A percentile compares a stretch with the other conserved stretches of the same genome.
These are phyloP conservation scores for Zosterops lateralis DNA, from an alignment of 2,113 vertebrate genomes.

Conservation along the genomic window DNA sequence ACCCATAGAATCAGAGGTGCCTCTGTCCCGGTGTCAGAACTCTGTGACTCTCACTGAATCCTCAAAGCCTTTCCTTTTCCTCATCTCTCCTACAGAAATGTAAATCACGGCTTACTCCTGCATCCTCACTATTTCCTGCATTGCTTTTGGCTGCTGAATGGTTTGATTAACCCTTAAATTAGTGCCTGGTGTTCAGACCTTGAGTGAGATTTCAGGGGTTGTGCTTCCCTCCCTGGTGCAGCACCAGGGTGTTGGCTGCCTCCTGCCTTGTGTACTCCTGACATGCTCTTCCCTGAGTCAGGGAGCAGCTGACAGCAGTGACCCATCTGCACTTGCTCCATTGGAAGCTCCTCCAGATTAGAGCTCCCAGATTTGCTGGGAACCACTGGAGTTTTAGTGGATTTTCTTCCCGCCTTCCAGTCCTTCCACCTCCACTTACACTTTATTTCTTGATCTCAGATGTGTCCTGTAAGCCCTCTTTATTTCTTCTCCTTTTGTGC, in stretches of 20 bases:
- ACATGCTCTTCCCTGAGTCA: neutral
- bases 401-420: neutral
- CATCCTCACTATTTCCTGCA: neutral
- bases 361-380: neutral
- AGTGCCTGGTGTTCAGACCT: neutral
- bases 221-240: neutral
- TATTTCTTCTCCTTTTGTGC: neutral
- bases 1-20: neutral
- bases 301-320: neutral
- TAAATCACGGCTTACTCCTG: neutral
- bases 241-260: neutral
- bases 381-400: neutral
- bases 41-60: neutral
- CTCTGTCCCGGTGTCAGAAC: neutral
- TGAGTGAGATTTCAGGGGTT: neutral
- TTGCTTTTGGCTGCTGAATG: neutral
- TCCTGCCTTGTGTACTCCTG: fast-evolving
- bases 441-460: neutral
- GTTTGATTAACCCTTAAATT: neutral
- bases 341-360: neutral
- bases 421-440: neutral
- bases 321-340: neutral
- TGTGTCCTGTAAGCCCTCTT: neutral
- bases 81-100: neutral
- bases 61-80: neutral